Base-by-base conservation (phyloP, 2,113 vertebrate genomes). In the Phalacrocorax carbo region DNA sequence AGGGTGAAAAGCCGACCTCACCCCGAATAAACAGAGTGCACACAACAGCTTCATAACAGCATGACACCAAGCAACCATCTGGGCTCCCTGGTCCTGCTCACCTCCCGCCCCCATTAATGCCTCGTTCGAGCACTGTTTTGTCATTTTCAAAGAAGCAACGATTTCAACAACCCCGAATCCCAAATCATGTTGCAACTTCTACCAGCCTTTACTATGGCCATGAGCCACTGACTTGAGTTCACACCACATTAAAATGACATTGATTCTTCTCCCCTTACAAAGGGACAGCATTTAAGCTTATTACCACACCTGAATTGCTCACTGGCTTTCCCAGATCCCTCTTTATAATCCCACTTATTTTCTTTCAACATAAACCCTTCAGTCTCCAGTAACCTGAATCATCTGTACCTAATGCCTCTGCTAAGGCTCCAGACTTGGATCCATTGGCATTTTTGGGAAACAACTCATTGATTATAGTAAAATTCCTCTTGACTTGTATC, bases 1-100 rank as follows among this genome's bases (percentile, higher is more conserved):
- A 85, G 66, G 91, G 83, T 65, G 70, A 95, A 91, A 72, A 2
- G 3, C 27, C 10, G 10, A 15, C 10, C 1, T 49, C 34, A 17
- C 13, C 38, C 73, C 15, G 22, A n/a, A 44, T 9, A 60, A 62
- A 44, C 11, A 49, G 49, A 20, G 54, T 1, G 9, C 20, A 19
- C 12, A 18, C 10, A 51, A n/a, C 2, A 6, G 44, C 75, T 16
- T 32, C 22, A 20, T 66, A 73, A 10, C 13, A 14, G 32, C 10
- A 4, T 0, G 5, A 15, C 0, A 27, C 4, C 32, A 13, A 13
- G 13, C 1, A 0, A 54, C 54, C 11, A 36, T 0, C 5, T 11
- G 52, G 40, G 42, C 46, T 73, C n/a, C 51, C 25, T 4, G 13
- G 20, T 57, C 48, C 71, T 38, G 55, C 17, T 36, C 14, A 15